Base-by-base conservation (phyloP, 2,888 invertebrate genomes). In the Dioctria linearis region DNA sequence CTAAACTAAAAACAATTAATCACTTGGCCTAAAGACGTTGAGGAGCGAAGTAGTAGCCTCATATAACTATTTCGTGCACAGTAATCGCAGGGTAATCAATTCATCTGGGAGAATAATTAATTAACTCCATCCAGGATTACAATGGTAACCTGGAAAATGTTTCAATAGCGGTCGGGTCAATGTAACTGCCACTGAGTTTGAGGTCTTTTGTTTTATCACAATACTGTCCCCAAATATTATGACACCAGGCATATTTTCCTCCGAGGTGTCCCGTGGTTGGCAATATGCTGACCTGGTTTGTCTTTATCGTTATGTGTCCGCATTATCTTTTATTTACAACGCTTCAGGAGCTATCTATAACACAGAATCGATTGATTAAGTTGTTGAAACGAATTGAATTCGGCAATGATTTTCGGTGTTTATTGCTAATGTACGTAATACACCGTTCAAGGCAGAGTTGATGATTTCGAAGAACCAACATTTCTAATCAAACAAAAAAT, bases 21-120 rank as follows among this genome's bases (percentile, higher is more conserved):
- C 54, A 54, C 54, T n/a, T 8, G 11, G 11, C 54, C 2, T 6
- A 54, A n/a, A 54, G 54, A 54, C 54, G 54, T 54, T 54, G n/a
- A 54, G 54, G 54, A 54, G 54, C 54, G 11, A 54, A 54, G 54
- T 3, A 54, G 1, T 54, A 11, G 54, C 54, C 2, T 2, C 54
- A 54, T 54, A 54, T 3, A 54, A 54, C 3, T 54, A 54, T 54
- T 11, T 54, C 3, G 6, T 54, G 54, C 11, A 54, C 54, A 11
- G 54, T 54, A 54, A 54, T 54, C 54, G 54, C 54, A 11, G 54
- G 54, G 54, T 54, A 54, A 3, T 54, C 54, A 54, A 54, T 54
- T 54, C 3, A 54, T 54, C 54, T 54, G 3, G 11, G 11, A 11
- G n/a, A 54, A 54, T 54, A 3, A 54, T 54, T 54, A 54, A 54